A percentile compares a stretch with the other conserved stretches of the same genome.
These are phyloP conservation scores for Dipodomys ordii DNA, from an alignment of 2,113 vertebrate species.

Conservation along the genomic window DNA sequence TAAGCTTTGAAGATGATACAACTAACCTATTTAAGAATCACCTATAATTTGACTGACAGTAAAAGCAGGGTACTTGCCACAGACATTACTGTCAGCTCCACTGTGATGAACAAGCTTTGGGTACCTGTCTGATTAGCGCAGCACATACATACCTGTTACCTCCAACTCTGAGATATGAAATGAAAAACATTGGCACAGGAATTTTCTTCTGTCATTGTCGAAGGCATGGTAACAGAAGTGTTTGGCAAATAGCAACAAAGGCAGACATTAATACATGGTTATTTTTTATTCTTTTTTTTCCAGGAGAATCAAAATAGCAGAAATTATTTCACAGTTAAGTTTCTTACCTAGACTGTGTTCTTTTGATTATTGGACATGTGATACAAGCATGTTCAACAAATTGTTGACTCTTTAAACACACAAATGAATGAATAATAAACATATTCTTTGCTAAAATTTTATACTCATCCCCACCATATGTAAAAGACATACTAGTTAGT, in stretches of 20 bases:
- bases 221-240: accelerated
- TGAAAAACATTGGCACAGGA: not conserved
- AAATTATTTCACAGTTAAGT: not conserved
- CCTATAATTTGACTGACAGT: not conserved
- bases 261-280: accelerated
- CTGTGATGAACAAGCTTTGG: not conserved
- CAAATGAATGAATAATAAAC: not conserved
- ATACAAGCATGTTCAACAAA: not conserved
- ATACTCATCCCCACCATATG: not conserved
- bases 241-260: not conserved
- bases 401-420: not conserved
- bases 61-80: not conserved
- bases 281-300: not conserved
- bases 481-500: not conserved
- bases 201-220: not conserved
- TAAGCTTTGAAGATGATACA: not conserved
- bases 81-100: not conserved
- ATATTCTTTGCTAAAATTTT: not conserved
- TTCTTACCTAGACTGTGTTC: not conserved
- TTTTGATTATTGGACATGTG: not conserved
- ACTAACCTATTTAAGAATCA: not conserved
- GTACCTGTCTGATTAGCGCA: not conserved
- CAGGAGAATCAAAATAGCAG: not conserved
- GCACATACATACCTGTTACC: not conserved
- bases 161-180: not conserved